Percentiles rank a stretch among this genome's conserved stretches.
These are phyloP conservation scores for Prunella strophiata DNA, from an alignment of 2,797 vertebrate species.

Conservation along the genomic window DNA sequence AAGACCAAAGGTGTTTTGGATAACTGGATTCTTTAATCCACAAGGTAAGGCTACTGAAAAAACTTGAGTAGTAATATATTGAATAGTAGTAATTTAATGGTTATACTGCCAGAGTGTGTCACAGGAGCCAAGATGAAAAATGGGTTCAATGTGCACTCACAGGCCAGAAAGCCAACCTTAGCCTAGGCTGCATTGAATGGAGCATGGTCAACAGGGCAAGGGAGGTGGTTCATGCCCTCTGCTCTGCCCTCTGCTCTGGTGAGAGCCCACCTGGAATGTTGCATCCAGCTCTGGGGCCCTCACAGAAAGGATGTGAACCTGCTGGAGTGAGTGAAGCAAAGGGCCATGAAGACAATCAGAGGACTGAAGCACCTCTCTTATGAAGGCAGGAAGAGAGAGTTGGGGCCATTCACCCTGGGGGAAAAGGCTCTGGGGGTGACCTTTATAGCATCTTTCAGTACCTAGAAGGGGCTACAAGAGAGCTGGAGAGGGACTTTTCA, in stretches of 20 bases:
- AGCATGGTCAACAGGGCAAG: accelerated
- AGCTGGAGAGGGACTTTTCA: neutral
- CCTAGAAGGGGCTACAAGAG: neutral
- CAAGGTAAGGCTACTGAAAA: slow-evolving; percentile 76
- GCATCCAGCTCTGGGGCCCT: neutral
- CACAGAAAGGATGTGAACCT: neutral
- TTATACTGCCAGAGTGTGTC: neutral
- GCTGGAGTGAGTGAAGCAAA: accelerated
- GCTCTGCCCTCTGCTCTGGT: neutral
- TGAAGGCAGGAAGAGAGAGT: neutral
- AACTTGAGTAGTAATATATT: neutral
- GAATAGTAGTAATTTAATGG: neutral
- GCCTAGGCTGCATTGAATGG: neutral
- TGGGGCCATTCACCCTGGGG: neutral
- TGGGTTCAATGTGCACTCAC: neutral
- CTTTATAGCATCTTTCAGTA: neutral
- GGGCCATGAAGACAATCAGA: no score
- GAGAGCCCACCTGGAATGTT: neutral
- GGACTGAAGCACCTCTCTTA: neutral
- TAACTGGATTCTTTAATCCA: slow-evolving; percentile 90
- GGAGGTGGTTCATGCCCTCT: neutral
- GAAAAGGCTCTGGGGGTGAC: neutral
- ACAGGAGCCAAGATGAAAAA: neutral
- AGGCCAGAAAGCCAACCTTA: neutral
- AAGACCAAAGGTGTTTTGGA: slow-evolving; percentile 86